Evolutionary conservation across 2,888 invertebrate species (phyloP).

Genomic region (Napeogenes sylphis): DNA sequence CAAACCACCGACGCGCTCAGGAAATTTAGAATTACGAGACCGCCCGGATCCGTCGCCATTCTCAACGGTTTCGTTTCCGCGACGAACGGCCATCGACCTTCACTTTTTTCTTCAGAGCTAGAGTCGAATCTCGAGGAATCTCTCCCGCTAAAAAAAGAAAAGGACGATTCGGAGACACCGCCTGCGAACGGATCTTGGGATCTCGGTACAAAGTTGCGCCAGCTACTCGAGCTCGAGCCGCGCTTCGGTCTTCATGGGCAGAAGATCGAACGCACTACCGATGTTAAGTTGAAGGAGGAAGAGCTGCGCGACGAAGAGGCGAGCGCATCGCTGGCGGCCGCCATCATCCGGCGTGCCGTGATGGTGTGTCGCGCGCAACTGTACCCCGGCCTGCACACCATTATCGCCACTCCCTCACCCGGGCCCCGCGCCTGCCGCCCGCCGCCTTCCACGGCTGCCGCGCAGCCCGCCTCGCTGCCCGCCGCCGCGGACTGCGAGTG

Average conservation of each 20-base stretch:
- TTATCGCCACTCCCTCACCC: constrained; percentile 59
- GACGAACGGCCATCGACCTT: constrained; percentile 22
- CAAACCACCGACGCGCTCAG: constrained; percentile 31
- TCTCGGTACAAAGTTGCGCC: constrained; percentile 40
- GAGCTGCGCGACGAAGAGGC: constrained; percentile 35
- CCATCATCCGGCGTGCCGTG: constrained; percentile 67
- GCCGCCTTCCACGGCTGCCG: constrained; percentile 39
- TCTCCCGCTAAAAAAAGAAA: constrained; percentile 29
- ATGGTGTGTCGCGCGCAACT: constrained; percentile 66
- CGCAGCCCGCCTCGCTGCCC: constrained; percentile 27
- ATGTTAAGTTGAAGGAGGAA: constrained; percentile 21
- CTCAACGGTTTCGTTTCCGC: constrained; percentile 18
- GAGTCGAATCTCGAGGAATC: constrained; percentile 21
- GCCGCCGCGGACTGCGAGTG: constrained; percentile 49
- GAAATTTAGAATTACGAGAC: constrained; percentile 30
- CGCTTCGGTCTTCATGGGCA: constrained; percentile 22
- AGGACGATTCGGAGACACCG: constrained; percentile 31
- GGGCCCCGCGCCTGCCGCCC: constrained; percentile 61
- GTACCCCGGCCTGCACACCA: constrained; percentile 80
- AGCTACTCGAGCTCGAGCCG: constrained; percentile 40
- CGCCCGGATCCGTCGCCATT: constrained; percentile 21
- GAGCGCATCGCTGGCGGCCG: constrained; percentile 58
- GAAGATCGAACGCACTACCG: constrained; percentile 14
- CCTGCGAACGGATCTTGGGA: constrained; percentile 23
- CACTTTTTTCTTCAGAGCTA: background rate